These are phyloP conservation scores for Calcarius lapponicus DNA, from an alignment of 2,797 vertebrate genomes.

Conservation along the genomic window DNA sequence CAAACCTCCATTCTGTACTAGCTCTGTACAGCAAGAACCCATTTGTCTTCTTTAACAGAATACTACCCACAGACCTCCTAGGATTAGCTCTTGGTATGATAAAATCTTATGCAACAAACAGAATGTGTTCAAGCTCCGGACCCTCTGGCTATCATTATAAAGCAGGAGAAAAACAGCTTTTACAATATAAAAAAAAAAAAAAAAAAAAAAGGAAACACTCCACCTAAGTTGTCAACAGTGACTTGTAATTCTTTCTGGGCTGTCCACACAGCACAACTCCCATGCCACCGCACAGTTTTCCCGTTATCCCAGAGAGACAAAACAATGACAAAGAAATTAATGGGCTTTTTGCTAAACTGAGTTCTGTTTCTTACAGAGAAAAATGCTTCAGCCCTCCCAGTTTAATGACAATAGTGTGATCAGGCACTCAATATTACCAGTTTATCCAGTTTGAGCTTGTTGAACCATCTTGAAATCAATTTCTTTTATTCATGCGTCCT, in stretches of 20 bases:
- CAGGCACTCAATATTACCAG: not conserved
- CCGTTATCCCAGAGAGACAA: not conserved
- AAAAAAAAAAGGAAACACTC: not conserved
- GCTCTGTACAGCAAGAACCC: not conserved
- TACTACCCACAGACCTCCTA: not conserved
- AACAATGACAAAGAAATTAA: not conserved
- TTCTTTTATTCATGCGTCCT: not conserved
- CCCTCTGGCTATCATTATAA: not conserved
- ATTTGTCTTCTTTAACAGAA: not conserved
- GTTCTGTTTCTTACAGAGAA: not conserved
- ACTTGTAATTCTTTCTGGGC: not conserved
- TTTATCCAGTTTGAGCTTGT: not conserved
- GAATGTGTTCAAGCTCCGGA: not conserved
- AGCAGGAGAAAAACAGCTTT: not conserved
- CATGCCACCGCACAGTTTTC: not conserved
- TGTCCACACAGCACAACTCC: not conserved
- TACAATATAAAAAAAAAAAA: not conserved
- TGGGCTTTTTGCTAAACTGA: not conserved
- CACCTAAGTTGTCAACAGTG: not conserved
- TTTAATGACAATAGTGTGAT: not conserved
- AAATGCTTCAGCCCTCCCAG: not conserved
- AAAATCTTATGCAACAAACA: not conserved
- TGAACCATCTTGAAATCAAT: not conserved
- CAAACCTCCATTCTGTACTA: accelerated
- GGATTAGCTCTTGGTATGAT: not conserved